Evolutionary conservation across 2,797 vertebrate species (phyloP).

Genomic region (Telmatherina bonti): DNA sequence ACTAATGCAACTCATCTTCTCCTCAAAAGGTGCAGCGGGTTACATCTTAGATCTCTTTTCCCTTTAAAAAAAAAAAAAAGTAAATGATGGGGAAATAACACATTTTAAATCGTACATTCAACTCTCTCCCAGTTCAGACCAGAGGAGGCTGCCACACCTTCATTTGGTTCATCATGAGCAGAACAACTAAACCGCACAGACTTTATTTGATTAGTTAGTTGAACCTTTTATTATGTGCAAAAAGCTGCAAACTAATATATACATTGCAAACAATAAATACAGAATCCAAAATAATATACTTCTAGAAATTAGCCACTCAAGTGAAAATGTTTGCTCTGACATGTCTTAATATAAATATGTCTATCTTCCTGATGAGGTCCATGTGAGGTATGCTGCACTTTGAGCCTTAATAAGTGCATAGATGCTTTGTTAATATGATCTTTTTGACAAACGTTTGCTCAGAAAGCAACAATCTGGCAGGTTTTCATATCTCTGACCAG

Average conservation of each 20-base stretch:
- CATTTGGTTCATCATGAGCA: conserved; percentile 76
- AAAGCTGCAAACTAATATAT: conserved; percentile 92
- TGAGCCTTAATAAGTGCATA: conserved; percentile 63
- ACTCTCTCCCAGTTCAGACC: conserved; percentile 69
- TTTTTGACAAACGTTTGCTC: conserved; percentile 3
- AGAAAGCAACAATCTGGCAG: conserved; percentile 22
- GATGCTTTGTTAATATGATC: conserved; percentile 11
- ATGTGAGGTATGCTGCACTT: conserved; percentile 45
- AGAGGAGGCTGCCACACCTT: conserved; percentile 62
- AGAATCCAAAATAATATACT: conserved; percentile 77
- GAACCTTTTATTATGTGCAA: conserved; percentile 88
- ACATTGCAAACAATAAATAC: conserved; percentile 88
- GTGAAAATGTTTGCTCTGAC: conserved; percentile 88
- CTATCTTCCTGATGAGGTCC: conserved; percentile 11
- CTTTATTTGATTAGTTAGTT: conserved; percentile 79
- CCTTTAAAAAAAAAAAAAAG: too few species aligned
- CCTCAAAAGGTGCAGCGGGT: conserved; percentile 53
- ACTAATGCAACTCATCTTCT: conserved; percentile 70
- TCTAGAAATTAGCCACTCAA: conserved; percentile 84
- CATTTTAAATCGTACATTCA: conserved; percentile 80
- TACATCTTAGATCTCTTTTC: conserved; percentile 57
- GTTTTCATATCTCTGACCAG: conserved; percentile 43
- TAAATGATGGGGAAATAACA: conserved; percentile 50
- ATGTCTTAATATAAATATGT: conserved; percentile 43
- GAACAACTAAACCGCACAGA: conserved; percentile 79